These are phyloP conservation scores for Coracias cyanogaster DNA, from an alignment of 2,797 vertebrate genomes.

Conservation along the genomic window DNA sequence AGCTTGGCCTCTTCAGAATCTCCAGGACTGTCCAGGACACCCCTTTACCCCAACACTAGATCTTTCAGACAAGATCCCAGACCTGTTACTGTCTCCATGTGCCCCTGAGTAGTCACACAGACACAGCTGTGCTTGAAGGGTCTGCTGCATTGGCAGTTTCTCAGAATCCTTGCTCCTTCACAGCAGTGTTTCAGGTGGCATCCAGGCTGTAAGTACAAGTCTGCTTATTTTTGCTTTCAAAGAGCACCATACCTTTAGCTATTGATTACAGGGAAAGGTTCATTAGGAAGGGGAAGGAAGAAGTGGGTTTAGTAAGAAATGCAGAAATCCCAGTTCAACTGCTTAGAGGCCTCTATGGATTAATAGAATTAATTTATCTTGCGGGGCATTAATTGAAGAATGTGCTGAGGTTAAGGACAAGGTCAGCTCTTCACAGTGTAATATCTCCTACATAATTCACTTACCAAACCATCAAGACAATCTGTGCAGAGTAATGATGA, in stretches of 20 bases:
- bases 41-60: accelerated
- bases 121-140: neutral
- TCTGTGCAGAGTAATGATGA: conserved; percentile 33
- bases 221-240: neutral
- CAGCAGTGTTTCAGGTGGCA: neutral
- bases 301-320: neutral
- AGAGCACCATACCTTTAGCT: neutral
- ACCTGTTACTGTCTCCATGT: accelerated
- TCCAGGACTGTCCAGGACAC: neutral
- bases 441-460: conserved; percentile 60
- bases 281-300: neutral
- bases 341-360: neutral
- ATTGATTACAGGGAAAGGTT: neutral
- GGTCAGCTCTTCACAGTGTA: conserved; percentile 36
- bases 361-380: conserved; percentile 58
- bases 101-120: neutral
- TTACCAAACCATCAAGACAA: conserved; percentile 27
- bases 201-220: neutral
- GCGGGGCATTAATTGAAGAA: conserved; percentile 54
- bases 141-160: neutral
- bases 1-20: neutral
- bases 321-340: conserved; percentile 36
- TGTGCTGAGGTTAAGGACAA: conserved; percentile 65
- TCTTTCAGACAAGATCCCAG: neutral
- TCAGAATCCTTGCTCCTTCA: neutral